These are phyloP conservation scores for Hyles vespertilio DNA, from an alignment of 1,140 invertebrate species.

Conservation along the genomic window DNA sequence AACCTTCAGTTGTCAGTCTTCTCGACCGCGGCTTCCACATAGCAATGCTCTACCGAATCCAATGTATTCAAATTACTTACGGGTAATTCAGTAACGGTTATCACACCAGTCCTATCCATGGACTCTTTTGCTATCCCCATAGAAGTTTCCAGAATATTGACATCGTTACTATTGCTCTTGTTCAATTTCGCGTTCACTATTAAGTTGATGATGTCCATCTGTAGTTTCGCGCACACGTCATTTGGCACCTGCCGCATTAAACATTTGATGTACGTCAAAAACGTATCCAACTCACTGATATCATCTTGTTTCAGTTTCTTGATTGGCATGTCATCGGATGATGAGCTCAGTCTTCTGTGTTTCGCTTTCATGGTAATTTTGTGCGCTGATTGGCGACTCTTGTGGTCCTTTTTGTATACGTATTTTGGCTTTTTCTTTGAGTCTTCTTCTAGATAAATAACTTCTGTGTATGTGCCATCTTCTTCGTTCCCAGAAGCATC, in stretches of 20 bases:
- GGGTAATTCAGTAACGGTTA: too few relatives aligned
- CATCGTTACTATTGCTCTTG: not conserved
- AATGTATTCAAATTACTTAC: too few relatives aligned
- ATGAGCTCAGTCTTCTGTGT: not conserved
- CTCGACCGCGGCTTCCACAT: too few relatives aligned
- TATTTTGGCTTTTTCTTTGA: slow-evolving; percentile 7
- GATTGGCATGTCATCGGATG: slow-evolving; percentile 9
- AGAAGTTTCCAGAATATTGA: too few relatives aligned
- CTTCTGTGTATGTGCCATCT: slow-evolving; percentile 17
- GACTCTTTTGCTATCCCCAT: too few relatives aligned
- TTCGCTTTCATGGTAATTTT: not conserved
- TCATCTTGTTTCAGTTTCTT: slow-evolving; percentile 1
- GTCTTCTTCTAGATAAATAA: slow-evolving; percentile 26
- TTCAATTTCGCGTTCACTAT: slow-evolving; percentile 23
- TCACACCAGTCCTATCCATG: too few relatives aligned
- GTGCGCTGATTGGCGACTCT: not conserved
- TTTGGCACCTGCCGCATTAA: slow-evolving; percentile 28
- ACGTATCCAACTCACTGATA: slow-evolving; percentile 6
- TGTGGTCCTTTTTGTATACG: not conserved
- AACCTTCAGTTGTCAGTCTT: too few relatives aligned
- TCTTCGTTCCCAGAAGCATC: slow-evolving; percentile 14
- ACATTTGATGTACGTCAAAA: slow-evolving; percentile 17
- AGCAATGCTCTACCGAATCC: too few relatives aligned
- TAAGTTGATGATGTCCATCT: slow-evolving; percentile 34
- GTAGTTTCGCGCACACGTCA: slow-evolving; percentile 24